Conservation (phyloP, 1,140 invertebrate genomes). For the Papilio aristodemus region DNA sequence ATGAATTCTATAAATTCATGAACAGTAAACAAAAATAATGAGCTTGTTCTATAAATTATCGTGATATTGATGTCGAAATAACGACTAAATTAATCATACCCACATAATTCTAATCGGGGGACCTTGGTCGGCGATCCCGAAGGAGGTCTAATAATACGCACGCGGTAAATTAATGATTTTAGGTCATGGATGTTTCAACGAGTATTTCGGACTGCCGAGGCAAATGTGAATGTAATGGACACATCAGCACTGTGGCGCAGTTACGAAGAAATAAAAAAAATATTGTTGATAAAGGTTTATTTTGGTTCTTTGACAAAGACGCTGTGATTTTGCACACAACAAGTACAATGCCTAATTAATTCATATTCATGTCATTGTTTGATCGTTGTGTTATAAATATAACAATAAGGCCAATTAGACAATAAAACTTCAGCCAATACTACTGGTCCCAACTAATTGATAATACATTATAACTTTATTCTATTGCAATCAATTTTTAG, state of each 20-base stretch:
- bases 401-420: too few relatives aligned
- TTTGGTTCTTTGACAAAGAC: background rate
- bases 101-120: background rate
- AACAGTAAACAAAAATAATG: background rate
- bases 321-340: background rate
- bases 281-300: background rate
- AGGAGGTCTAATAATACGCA: constrained; percentile 10
- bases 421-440: too few relatives aligned
- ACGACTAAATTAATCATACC: constrained; percentile 2
- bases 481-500: background rate
- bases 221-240: background rate
- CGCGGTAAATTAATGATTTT: constrained; percentile 17
- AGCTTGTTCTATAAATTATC: background rate
- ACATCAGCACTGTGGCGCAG: background rate
- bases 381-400: too few relatives aligned
- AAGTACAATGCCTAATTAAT: background rate
- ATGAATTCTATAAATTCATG: background rate
- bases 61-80: background rate
- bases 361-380: background rate
- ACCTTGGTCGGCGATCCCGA: constrained; percentile 3
- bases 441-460: too few relatives aligned
- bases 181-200: constrained; percentile 4
- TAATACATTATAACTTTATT: too few relatives aligned
- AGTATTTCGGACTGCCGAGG: constrained; percentile 9
- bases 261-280: background rate